A percentile compares a stretch with the other conserved stretches of the same genome.
phyloP scores from a whole-genome alignment of 2,888 invertebrate genomes.

The Choreutis nemorana region DNA sequence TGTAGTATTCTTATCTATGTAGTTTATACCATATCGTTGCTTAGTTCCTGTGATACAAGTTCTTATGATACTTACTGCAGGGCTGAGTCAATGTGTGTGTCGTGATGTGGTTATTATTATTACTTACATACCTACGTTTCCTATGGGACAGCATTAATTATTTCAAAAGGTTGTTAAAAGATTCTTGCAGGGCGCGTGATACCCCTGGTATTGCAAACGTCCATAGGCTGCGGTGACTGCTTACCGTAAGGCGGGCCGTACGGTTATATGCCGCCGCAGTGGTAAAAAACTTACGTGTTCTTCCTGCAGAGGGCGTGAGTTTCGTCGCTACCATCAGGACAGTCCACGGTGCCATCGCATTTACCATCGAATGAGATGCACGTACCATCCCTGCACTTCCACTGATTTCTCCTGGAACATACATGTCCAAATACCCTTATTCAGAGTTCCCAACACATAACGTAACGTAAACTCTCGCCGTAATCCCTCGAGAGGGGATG shows the following conservation, averaged over 20 bases:
- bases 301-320: conserved; percentile 34
- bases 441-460: neutral
- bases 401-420: conserved; percentile 28
- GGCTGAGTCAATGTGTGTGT: too few relatives aligned
- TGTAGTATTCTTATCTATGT: too few relatives aligned
- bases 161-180: neutral
- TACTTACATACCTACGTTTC: neutral
- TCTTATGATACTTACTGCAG: too few relatives aligned
- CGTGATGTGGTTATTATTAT: too few relatives aligned
- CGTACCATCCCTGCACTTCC: conserved; percentile 32
- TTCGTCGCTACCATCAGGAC: conserved; percentile 43
- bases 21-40: too few relatives aligned
- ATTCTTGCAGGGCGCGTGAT: too few relatives aligned
- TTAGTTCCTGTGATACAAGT: too few relatives aligned
- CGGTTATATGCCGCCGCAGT: neutral
- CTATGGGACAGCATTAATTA: neutral
- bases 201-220: too few relatives aligned
- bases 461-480: neutral
- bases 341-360: conserved; percentile 40
- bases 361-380: conserved; percentile 42
- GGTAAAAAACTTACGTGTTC: conserved; percentile 21
- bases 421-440: neutral
- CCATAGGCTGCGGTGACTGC: too few relatives aligned
- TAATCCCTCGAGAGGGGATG: too few relatives aligned
- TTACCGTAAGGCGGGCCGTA: neutral